Evolutionary conservation across 1,140 invertebrate species (phyloP).

Genomic region (Temnothorax nylanderi): DNA sequence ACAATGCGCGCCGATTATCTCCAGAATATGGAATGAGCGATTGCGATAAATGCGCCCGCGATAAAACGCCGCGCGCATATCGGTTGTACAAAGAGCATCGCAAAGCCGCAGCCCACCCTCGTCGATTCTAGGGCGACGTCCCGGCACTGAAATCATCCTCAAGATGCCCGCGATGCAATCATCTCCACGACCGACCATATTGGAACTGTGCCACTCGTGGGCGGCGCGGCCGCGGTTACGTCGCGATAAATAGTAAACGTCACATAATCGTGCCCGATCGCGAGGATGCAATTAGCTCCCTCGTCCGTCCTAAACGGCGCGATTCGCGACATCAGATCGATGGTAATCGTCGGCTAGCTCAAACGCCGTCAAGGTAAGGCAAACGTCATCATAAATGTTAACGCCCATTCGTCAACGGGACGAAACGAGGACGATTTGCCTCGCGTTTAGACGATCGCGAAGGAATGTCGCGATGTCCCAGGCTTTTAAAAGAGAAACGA

Average conservation of each 20-base stretch:
- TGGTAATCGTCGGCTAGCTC: neutral
- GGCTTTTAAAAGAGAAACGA: neutral
- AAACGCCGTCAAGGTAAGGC: neutral
- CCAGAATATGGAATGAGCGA: neutral
- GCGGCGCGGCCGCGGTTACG: neutral
- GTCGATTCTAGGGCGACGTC: neutral
- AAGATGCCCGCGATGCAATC: slow-evolving; percentile 24
- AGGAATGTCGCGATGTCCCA: neutral
- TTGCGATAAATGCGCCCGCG: neutral
- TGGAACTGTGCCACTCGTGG: slow-evolving; percentile 40
- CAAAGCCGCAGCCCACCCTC: neutral
- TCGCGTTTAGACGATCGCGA: neutral
- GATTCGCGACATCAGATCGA: neutral
- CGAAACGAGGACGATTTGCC: neutral
- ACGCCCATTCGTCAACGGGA: neutral
- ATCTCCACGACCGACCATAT: slow-evolving; percentile 18
- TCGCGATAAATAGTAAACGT: slow-evolving; percentile 33
- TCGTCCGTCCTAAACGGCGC: neutral
- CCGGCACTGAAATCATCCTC: neutral
- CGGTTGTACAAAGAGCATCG: neutral
- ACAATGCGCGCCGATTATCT: slow-evolving; percentile 15
- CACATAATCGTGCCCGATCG: neutral
- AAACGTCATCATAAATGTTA: neutral
- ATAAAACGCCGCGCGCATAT: neutral
- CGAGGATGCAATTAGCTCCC: slow-evolving; percentile 6